A percentile compares a stretch with the other conserved stretches of the same genome.
Evolutionary conservation across 2,888 invertebrate species (phyloP).

Genomic region (Junonia oenone): DNA sequence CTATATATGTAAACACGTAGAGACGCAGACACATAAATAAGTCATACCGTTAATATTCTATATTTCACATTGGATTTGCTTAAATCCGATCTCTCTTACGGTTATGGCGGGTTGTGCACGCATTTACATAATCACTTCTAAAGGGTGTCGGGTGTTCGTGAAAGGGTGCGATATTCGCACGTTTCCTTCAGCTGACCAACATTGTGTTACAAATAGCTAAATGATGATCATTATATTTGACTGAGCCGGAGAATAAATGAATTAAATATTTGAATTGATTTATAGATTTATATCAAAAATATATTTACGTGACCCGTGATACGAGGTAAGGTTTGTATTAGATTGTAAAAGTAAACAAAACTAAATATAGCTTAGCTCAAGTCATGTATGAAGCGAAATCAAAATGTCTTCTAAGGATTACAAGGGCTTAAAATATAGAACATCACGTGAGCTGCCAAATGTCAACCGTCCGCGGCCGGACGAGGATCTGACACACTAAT

Average conservation of each 20-base stretch:
- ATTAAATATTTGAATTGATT: too few relatives aligned
- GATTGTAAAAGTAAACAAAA: background rate
- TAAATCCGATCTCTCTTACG: background rate
- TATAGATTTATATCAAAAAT: too few relatives aligned
- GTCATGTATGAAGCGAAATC: background rate
- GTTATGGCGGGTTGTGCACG: background rate
- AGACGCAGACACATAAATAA: background rate
- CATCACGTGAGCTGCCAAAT: constrained; percentile 24
- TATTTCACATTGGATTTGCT: background rate
- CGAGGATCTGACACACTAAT: constrained; percentile 34
- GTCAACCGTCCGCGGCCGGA: constrained; percentile 19
- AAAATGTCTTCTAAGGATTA: constrained; percentile 4
- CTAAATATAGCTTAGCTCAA: too few relatives aligned
- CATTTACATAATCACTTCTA: background rate
- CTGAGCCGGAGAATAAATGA: too few relatives aligned
- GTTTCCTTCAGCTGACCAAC: background rate
- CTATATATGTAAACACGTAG: too few relatives aligned
- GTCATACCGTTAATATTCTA: background rate
- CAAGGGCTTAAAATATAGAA: constrained; percentile 11
- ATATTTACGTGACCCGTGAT: too few relatives aligned
- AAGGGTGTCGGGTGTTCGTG: background rate
- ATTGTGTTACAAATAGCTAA: background rate
- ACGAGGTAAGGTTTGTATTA: too few relatives aligned
- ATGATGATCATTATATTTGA: too few relatives aligned
- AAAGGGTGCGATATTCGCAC: background rate